phyloP scores from a whole-genome alignment of 2,888 invertebrate species.

The Digitonthophagus gazella region DNA sequence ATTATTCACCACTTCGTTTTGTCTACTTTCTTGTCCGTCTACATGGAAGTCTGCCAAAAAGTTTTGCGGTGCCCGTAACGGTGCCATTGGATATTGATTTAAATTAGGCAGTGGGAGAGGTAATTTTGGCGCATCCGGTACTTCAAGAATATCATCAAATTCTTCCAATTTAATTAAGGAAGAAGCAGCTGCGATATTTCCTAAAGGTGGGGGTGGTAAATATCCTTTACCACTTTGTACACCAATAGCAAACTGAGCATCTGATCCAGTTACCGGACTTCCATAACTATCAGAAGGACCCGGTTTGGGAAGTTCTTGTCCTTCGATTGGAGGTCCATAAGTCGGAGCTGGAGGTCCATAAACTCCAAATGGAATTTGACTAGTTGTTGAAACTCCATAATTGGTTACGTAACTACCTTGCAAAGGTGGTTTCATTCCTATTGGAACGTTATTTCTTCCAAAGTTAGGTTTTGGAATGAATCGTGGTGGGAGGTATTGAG shows the following conservation, averaged over 20 bases:
- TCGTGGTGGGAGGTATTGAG: slow-evolving; percentile 27
- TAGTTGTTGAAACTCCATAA: slow-evolving; percentile 22
- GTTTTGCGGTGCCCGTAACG: slow-evolving; percentile 62
- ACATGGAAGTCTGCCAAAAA: slow-evolving; percentile 11
- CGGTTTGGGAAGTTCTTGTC: slow-evolving; percentile 18
- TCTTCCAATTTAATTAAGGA: slow-evolving; percentile 25
- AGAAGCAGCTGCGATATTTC: slow-evolving; percentile 25
- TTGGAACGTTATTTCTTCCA: slow-evolving; percentile 28
- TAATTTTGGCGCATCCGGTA: slow-evolving; percentile 21
- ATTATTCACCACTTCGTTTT: slow-evolving; percentile 18
- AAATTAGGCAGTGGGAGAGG: slow-evolving; percentile 65
- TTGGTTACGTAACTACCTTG: slow-evolving; percentile 33
- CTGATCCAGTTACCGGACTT: slow-evolving; percentile 47
- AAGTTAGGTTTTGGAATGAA: slow-evolving; percentile 27
- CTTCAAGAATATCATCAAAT: slow-evolving; percentile 25
- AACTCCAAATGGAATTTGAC: slow-evolving; percentile 19
- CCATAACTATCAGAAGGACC: slow-evolving; percentile 41
- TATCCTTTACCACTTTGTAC: slow-evolving; percentile 32
- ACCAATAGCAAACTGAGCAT: slow-evolving; percentile 33
- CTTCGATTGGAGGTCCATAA: slow-evolving; percentile 1
- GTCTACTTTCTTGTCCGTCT: slow-evolving; percentile 21
- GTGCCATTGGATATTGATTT: slow-evolving; percentile 50
- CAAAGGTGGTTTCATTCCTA: slow-evolving; percentile 32
- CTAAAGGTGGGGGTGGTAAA: slow-evolving; percentile 35
- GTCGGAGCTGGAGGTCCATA: slow-evolving; percentile 8